Percentiles rank a stretch among this genome's conserved stretches.
These are phyloP conservation scores for Sebastes schlegelii DNA, from an alignment of 2,113 vertebrate genomes.

Conservation along the genomic window DNA sequence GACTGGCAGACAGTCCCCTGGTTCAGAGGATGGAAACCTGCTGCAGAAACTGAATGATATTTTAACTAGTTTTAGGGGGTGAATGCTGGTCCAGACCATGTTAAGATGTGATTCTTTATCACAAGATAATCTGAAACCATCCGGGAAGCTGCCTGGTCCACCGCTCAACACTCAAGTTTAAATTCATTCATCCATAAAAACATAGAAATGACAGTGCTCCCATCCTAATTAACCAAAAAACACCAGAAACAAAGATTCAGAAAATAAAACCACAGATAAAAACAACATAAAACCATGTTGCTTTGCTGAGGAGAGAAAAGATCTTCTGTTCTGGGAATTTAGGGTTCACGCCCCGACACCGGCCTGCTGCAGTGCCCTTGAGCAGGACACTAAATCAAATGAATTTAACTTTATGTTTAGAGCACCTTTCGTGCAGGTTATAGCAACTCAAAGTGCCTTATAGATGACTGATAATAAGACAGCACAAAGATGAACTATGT, in stretches of 20 bases:
- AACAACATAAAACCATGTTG: no score
- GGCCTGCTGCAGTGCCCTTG: not conserved
- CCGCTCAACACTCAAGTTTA: not conserved
- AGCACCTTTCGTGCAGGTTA: not conserved
- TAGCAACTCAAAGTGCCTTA: not conserved
- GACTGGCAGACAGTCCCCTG: not conserved
- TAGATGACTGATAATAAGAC: not conserved
- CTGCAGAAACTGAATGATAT: not conserved
- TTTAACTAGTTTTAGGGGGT: not conserved
- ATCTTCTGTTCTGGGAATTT: no score
- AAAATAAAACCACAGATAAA: no score
- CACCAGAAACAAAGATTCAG: not conserved
- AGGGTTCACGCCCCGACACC: no score
- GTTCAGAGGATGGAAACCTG: not conserved
- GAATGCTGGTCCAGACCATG: rapidly evolving
- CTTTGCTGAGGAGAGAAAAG: no score
- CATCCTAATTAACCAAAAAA: not conserved
- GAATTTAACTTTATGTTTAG: not conserved
- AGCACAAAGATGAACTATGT: no score
- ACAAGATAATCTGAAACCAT: not conserved
- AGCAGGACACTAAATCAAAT: not conserved
- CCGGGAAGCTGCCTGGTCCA: not conserved
- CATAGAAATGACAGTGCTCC: not conserved
- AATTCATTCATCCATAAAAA: not conserved
- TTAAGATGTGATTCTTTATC: not conserved